Base-by-base conservation (phyloP, 2,113 vertebrate species). In the Asarcornis scutulata region DNA sequence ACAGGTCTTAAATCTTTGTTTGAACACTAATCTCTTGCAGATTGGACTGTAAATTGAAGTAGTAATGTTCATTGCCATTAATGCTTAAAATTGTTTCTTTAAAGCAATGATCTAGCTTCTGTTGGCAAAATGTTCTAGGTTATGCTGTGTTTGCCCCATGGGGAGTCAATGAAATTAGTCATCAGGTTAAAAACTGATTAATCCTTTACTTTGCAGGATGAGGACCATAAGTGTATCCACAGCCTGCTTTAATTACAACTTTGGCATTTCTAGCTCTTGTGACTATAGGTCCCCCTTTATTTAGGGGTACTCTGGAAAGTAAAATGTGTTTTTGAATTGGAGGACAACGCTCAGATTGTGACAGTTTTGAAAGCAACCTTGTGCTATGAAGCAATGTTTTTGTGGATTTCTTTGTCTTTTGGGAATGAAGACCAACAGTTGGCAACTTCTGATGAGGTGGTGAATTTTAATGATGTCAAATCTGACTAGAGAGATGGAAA, bases 381-480 rank as follows among this genome's bases (percentile, higher is more conserved):
- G 16, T 73, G 11, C 34, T 67, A 32, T 52, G 44, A 67, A 93
- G 27, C 22, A 73, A 42, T 50, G 8, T 85, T 93, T 83, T 76
- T 11, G 44, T 69, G 22, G 31, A 31, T 77, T 84, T 88, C 52
- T 83, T 67, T 64, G 56, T 46, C 36, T 90, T 80, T 72, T 74
- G 50, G 73, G 89, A 83, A 69, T 13, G 31, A 66, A 34, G 32
- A 76, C 6, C 11, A 77, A 72, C 58, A 81, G 50, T 46, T 67
- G 60, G 13, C 38, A 5, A 64, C 52, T 59, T 83, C 52, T 80
- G 48, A 83, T 80, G n/a, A 83, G 31, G 34, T 44, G 15, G 50
- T 71, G 23, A 69, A 82, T 91, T 92, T 59, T 83, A 86, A 38
- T 63, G 75, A 59, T 88, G 62, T 88, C 66, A 83, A 90, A 81